These are phyloP conservation scores for Hemicrepidius hirtus DNA, from an alignment of 2,888 invertebrate genomes.

Conservation along the genomic window DNA sequence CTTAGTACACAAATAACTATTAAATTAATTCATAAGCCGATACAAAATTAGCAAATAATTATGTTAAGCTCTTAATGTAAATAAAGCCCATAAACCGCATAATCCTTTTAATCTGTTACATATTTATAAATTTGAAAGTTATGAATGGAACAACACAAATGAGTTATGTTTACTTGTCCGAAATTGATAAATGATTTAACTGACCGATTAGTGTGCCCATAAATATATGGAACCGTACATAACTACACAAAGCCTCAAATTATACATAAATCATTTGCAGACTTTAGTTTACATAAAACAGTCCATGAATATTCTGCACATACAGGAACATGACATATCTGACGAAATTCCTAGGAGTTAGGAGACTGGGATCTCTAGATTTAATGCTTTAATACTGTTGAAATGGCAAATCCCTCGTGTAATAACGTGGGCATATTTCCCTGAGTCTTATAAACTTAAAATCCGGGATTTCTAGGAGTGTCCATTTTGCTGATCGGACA, in stretches of 20 bases:
- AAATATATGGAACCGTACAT: neutral
- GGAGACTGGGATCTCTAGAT: constrained; percentile 26
- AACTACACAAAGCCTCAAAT: constrained; percentile 4
- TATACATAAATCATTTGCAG: constrained; percentile 8
- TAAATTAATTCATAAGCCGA: too few relatives aligned
- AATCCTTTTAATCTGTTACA: too few relatives aligned
- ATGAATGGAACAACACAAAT: too few relatives aligned
- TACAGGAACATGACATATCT: constrained; percentile 29
- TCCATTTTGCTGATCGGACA: constrained; percentile 35
- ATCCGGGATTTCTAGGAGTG: constrained; percentile 24
- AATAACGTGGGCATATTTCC: constrained; percentile 30
- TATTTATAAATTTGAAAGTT: too few relatives aligned
- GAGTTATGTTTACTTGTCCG: too few relatives aligned
- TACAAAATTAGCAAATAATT: too few relatives aligned
- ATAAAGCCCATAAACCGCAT: too few relatives aligned
- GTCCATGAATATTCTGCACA: constrained; percentile 31
- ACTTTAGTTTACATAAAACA: constrained; percentile 29
- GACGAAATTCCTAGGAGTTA: constrained; percentile 25
- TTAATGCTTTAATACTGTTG: constrained; percentile 41
- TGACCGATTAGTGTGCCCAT: neutral
- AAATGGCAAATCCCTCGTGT: constrained; percentile 33
- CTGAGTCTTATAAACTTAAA: constrained; percentile 31
- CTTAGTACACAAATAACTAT: too few relatives aligned
- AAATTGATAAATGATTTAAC: constrained; percentile 6
- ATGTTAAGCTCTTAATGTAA: too few relatives aligned